These are phyloP conservation scores for Semnornis frantzii DNA, from an alignment of 2,113 vertebrate genomes.

Conservation along the genomic window DNA sequence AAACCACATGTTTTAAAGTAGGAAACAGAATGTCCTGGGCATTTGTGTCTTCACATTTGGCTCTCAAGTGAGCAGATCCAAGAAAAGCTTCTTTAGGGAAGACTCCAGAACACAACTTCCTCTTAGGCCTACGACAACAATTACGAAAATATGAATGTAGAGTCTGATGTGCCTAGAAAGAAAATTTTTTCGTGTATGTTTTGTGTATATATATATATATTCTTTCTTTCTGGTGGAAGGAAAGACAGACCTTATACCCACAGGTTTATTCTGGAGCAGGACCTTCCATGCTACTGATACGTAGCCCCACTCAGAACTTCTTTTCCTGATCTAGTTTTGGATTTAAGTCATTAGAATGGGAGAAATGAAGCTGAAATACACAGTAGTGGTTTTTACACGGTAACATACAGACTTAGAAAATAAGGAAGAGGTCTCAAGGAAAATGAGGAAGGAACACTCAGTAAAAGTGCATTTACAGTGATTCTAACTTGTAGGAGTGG, in stretches of 20 bases:
- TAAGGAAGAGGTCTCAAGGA: neutral
- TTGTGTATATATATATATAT: no score
- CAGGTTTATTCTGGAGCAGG: neutral
- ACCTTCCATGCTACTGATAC: neutral
- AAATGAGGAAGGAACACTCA: neutral
- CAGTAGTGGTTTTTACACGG: neutral
- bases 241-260: neutral
- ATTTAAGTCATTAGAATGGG: neutral
- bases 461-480: neutral
- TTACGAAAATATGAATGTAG: neutral
- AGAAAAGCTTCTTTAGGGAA: no score
- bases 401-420: neutral
- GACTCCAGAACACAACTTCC: no score
- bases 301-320: neutral
- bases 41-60: no score
- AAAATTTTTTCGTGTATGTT: neutral
- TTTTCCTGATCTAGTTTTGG: neutral
- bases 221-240: neutral
- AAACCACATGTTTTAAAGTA: no score
- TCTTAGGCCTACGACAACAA: no score
- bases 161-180: neutral
- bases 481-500: neutral
- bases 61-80: no score
- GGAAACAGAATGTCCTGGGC: no score
- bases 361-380: neutral